Base-by-base conservation (phyloP, 2,888 invertebrate genomes). In the Embidobia sp. region DNA sequence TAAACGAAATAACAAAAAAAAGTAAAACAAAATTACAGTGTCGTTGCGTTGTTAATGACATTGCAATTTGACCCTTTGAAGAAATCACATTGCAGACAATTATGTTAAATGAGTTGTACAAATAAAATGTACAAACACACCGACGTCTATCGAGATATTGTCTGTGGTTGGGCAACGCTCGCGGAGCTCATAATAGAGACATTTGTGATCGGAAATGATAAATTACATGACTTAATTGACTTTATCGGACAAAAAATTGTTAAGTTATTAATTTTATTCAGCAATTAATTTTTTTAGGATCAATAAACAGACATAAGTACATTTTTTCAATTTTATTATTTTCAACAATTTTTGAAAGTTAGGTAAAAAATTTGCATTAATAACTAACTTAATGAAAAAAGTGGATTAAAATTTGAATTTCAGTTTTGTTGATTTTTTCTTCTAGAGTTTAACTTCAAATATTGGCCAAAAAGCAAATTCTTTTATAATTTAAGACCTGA, bases 161-260 rank as follows among this genome's bases (percentile, higher is more conserved):
- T 64, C 64, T 29, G 42, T 15, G 49, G 35, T 64, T 64, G 51
- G 7, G 64, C 53, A 64, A 64, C 26, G 4, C 3, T 26, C 31
- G 19, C 22, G 44, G 51, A 64, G 42, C 26, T 51, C 26, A 44
- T 44, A 64, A 64, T 64, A 53, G 51, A 64, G 64, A 51, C 26
- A 64, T 64, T 64, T 64, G 53, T 64, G 44, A 64, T 64, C 64
- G 51, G 64, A 44, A 64, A 64, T 51, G 44, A 64, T 64, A 42
- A 64, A 64, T 64, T 64, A 51, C 44, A 40, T 19, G 13, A 31
- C 42, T 11, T 27, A 51, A 49, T 53, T n/a, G 33, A 29, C 15
- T 44, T 35, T 19, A 31, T 51, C 63, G 15, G 4, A 18, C 31
- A 22, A n/a, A 7, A 51, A 64, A 64, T 51, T 49, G 42, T 51